A percentile compares a stretch with the other conserved stretches of the same genome.
These are phyloP conservation scores for Apodemia zela DNA, from an alignment of 2,888 invertebrate genomes.

Conservation along the genomic window DNA sequence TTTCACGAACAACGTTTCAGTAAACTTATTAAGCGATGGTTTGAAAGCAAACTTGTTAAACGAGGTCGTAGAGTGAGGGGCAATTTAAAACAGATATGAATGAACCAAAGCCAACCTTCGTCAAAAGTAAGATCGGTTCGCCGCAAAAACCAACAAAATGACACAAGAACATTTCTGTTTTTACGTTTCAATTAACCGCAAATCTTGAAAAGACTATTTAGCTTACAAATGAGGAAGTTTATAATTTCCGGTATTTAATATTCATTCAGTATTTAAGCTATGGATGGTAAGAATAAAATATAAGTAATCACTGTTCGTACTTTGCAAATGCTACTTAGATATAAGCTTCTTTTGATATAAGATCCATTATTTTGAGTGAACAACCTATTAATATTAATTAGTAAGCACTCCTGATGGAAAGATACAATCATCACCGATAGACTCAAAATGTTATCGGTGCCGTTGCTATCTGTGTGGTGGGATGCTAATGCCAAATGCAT, in stretches of 20 bases:
- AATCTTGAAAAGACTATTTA: neutral
- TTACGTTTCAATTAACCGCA: constrained; percentile 4
- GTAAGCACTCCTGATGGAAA: too few relatives aligned
- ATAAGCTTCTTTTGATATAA: too few relatives aligned
- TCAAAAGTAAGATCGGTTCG: constrained; percentile 8
- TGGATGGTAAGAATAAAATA: too few relatives aligned
- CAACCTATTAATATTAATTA: too few relatives aligned
- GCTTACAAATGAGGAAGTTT: neutral
- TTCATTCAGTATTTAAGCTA: too few relatives aligned
- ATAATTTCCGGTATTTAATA: neutral
- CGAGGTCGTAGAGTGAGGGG: constrained; percentile 6
- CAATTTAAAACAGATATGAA: constrained; percentile 14
- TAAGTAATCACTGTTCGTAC: too few relatives aligned
- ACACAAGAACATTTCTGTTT: constrained; percentile 15
- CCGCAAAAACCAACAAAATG: constrained; percentile 14
- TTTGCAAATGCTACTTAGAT: too few relatives aligned
- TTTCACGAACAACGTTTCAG: constrained; percentile 5
- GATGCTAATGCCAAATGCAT: too few relatives aligned
- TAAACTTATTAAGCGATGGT: constrained; percentile 10
- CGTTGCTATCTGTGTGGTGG: too few relatives aligned
- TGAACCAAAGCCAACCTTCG: constrained; percentile 13
- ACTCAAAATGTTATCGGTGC: too few relatives aligned
- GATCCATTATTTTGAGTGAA: too few relatives aligned
- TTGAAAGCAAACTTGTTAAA: constrained; percentile 12
- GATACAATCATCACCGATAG: too few relatives aligned